phyloP scores from a whole-genome alignment of 2,797 vertebrate genomes.

The Apodemus agrarius region DNA sequence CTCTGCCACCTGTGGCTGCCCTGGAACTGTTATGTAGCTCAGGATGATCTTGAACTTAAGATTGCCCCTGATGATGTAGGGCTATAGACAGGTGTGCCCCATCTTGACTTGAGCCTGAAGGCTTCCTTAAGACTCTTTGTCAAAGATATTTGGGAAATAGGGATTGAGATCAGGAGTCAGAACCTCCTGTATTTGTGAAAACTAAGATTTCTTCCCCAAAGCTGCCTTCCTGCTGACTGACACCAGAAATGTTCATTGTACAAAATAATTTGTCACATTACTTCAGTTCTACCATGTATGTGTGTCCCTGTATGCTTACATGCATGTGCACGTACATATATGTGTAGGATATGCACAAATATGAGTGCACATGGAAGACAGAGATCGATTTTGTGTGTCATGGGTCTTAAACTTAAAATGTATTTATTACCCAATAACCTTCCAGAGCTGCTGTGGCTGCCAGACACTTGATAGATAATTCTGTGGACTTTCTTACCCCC shows the following conservation, averaged over 20 bases:
- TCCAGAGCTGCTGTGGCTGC: neutral
- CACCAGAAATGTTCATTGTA: slow-evolving; percentile 41
- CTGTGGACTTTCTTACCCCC: accelerated
- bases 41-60: neutral
- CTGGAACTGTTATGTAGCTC: neutral
- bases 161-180: neutral
- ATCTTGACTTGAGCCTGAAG: neutral
- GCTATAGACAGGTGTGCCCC: neutral
- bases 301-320: neutral
- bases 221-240: neutral
- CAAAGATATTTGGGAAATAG: neutral
- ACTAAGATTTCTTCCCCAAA: neutral
- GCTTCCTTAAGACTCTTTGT: neutral
- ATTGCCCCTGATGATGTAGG: neutral
- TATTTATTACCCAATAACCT: neutral
- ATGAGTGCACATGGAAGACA: neutral
- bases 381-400: neutral
- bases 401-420: slow-evolving; percentile 28
- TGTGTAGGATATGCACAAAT: neutral
- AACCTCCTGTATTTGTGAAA: neutral
- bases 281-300: slow-evolving; percentile 30
- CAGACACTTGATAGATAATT: accelerated
- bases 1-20: neutral
- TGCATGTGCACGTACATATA: neutral
- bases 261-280: slow-evolving; percentile 71